A percentile compares a stretch with the other conserved stretches of the same genome.
Evolutionary conservation across 1,140 invertebrate genomes (phyloP).

Genomic region (Nasonia giraulti): DNA sequence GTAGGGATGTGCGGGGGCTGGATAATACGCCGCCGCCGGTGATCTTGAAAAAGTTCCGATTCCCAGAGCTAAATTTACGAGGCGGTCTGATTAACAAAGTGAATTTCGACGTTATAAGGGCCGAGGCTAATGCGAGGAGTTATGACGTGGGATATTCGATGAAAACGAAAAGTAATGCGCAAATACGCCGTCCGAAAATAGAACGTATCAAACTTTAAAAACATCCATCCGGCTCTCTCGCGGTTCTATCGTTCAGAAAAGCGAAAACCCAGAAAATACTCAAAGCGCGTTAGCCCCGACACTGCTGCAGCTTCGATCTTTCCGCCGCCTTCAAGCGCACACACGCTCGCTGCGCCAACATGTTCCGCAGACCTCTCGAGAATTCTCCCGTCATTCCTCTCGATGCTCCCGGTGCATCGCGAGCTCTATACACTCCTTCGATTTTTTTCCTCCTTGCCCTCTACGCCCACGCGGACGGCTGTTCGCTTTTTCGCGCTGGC

Average conservation of each 20-base stretch:
- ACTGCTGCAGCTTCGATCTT: neutral
- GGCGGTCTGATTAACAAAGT: neutral
- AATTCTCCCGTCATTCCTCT: neutral
- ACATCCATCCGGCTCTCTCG: neutral
- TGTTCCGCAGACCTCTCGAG: neutral
- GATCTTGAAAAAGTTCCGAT: neutral
- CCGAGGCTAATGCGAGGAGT: no score
- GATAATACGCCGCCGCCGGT: no score
- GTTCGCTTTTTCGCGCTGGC: slow-evolving; percentile 31
- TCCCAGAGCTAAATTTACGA: neutral
- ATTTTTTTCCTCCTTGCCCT: neutral
- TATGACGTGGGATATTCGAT: no score
- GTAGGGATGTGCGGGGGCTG: no score
- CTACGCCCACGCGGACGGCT: neutral
- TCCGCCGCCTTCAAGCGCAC: neutral
- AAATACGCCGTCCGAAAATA: no score
- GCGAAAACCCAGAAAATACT: neutral
- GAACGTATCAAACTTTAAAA: neutral
- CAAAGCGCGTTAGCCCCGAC: neutral
- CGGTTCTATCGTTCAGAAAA: slow-evolving; percentile 1
- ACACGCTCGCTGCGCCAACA: neutral
- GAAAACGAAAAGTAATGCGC: no score
- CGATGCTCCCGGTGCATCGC: neutral
- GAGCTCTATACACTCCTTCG: neutral
- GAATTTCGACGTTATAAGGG: no score